These are phyloP conservation scores for Plusia festucae DNA, from an alignment of 2,888 invertebrate genomes.

Conservation along the genomic window DNA sequence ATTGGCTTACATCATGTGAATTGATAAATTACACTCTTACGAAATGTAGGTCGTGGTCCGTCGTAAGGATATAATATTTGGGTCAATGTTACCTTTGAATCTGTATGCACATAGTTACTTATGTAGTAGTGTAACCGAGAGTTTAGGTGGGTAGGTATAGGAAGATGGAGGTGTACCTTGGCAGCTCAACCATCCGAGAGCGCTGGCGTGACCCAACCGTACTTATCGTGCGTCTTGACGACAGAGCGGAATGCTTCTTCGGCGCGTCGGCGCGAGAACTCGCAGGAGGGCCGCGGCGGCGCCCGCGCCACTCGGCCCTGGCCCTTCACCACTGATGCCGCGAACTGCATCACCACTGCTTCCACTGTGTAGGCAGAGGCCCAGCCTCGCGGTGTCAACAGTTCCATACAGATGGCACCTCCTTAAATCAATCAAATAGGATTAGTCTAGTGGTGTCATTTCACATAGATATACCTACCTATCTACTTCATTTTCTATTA, in stretches of 20 bases:
- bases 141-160: background rate
- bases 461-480: background rate
- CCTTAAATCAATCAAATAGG: constrained; percentile 74
- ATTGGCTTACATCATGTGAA: constrained; percentile 63
- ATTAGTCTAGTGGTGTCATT: background rate
- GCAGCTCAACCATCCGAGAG: constrained; percentile 93
- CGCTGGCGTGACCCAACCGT: constrained; percentile 97
- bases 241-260: constrained; percentile 96
- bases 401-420: constrained; percentile 96
- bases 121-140: background rate
- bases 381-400: constrained; percentile 96
- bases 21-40: constrained; percentile 72
- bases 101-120: constrained; percentile 11
- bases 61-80: constrained; percentile 53
- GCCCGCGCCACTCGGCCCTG: constrained; percentile 95
- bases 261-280: constrained; percentile 94
- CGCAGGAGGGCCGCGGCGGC: constrained; percentile 93
- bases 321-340: constrained; percentile 96
- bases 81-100: constrained; percentile 68
- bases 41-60: constrained; percentile 55
- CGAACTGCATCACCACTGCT: constrained; percentile 96
- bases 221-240: constrained; percentile 97
- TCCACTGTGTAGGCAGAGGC: constrained; percentile 96
- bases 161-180: constrained; percentile 52
- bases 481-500: too few relatives aligned